phyloP scores from a whole-genome alignment of 1,140 invertebrate species.

The Oncopeltus fasciatus region DNA sequence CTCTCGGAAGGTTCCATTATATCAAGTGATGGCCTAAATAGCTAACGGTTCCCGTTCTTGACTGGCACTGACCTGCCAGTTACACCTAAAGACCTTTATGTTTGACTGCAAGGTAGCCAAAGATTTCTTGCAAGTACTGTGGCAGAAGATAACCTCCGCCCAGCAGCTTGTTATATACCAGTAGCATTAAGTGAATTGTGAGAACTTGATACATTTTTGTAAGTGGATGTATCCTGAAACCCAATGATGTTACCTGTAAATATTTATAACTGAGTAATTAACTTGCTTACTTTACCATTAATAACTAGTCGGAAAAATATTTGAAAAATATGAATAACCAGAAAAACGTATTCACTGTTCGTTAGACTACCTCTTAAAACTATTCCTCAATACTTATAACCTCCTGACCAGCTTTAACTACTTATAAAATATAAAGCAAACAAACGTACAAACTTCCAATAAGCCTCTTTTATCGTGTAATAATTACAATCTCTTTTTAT shows the following conservation, averaged over 20 bases:
- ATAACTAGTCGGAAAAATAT: constrained; percentile 2
- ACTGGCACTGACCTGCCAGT: background rate
- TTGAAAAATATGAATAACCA: no score
- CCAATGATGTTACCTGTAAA: background rate
- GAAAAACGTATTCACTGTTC: background rate
- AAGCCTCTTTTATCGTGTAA: background rate
- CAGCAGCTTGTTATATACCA: background rate
- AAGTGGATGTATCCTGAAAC: background rate
- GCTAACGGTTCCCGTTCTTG: background rate
- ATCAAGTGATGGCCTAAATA: constrained; percentile 9
- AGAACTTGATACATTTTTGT: background rate
- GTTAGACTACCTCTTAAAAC: constrained; percentile 2
- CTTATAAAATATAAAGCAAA: constrained; percentile 4
- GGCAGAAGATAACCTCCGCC: background rate
- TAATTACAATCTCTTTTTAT: background rate
- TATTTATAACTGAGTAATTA: background rate
- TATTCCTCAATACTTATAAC: background rate
- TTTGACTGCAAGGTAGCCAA: constrained; percentile 6
- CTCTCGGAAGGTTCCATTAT: background rate
- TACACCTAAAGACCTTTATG: background rate
- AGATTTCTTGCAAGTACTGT: background rate
- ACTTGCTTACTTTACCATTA: constrained; percentile 5
- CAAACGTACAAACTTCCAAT: background rate
- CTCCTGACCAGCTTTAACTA: constrained; percentile 7
- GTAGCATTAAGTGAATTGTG: background rate